Percentiles rank a stretch among this genome's conserved stretches.
phyloP scores from a whole-genome alignment of 2,888 invertebrate species.

The Nowickia ferox region DNA sequence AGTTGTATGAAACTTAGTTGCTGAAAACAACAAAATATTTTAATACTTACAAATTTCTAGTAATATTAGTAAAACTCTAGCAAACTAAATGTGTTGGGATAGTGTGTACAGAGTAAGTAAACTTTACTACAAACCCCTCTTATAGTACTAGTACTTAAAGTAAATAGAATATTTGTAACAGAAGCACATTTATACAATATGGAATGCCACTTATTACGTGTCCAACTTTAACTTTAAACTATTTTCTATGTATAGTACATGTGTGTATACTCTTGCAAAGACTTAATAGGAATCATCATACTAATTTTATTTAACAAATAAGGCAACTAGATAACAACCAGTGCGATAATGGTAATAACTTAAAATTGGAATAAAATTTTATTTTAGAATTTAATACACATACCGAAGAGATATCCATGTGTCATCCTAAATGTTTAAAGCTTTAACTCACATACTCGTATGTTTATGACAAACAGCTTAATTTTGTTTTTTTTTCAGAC shows the following conservation, averaged over 20 bases:
- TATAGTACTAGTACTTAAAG: neutral
- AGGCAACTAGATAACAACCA: neutral
- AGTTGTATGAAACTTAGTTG: neutral
- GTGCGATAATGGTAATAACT: slow-evolving; percentile 35
- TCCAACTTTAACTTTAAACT: slow-evolving; percentile 3
- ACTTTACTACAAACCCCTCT: neutral
- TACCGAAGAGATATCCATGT: too few relatives aligned
- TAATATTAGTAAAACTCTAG: too few relatives aligned
- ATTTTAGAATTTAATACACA: too few relatives aligned
- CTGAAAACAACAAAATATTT: neutral
- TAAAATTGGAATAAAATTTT: neutral
- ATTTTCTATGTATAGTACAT: neutral
- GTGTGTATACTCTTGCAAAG: neutral
- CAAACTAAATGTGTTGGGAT: too few relatives aligned
- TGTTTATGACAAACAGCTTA: too few relatives aligned
- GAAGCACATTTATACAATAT: slow-evolving; percentile 44
- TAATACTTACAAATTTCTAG: too few relatives aligned
- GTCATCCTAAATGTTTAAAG: too few relatives aligned
- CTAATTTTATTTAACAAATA: slow-evolving; percentile 10
- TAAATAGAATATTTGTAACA: slow-evolving; percentile 34
- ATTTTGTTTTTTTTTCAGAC: too few relatives aligned
- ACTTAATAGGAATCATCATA: slow-evolving; percentile 26
- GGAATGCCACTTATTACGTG: slow-evolving; percentile 50
- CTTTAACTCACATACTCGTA: too few relatives aligned
- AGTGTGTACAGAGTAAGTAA: neutral